Evolutionary conservation across 2,888 invertebrate species (phyloP).

Genomic region (Nymphalis polychloros): DNA sequence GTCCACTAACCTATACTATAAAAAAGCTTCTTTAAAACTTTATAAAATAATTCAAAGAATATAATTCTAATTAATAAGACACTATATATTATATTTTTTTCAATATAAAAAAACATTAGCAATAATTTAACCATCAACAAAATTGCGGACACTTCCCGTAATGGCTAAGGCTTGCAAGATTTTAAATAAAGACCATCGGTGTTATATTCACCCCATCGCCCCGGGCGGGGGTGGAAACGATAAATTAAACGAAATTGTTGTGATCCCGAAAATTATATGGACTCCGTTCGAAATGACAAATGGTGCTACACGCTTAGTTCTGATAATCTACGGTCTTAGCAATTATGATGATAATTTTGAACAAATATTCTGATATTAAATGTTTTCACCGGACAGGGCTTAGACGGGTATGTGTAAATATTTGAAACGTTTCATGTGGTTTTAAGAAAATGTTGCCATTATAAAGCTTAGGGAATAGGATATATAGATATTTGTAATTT

Average conservation of each 20-base stretch:
- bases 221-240: slow-evolving; percentile 42
- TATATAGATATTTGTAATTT: too few species aligned
- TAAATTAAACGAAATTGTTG: slow-evolving; percentile 60
- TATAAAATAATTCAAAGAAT: too few species aligned
- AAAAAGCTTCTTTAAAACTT: too few species aligned
- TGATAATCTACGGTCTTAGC: slow-evolving; percentile 47
- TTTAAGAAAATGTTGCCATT: not conserved
- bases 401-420: not conserved
- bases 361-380: slow-evolving; percentile 24
- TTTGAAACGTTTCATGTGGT: not conserved
- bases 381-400: too few species aligned
- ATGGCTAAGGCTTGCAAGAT: slow-evolving; percentile 21
- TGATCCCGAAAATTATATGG: slow-evolving; percentile 52
- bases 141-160: slow-evolving; percentile 16
- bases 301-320: slow-evolving; percentile 38
- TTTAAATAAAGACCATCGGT: slow-evolving; percentile 28
- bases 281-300: slow-evolving; percentile 44
- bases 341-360: slow-evolving; percentile 47
- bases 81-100: too few species aligned
- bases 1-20: too few species aligned
- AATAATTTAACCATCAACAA: slow-evolving; percentile 5
- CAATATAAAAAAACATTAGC: too few species aligned
- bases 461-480: too few species aligned
- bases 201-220: slow-evolving; percentile 43
- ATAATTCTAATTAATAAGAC: too few species aligned